Evolutionary conservation across 1,140 invertebrate genomes (phyloP).

Genomic region (Spodoptera frugiperda): DNA sequence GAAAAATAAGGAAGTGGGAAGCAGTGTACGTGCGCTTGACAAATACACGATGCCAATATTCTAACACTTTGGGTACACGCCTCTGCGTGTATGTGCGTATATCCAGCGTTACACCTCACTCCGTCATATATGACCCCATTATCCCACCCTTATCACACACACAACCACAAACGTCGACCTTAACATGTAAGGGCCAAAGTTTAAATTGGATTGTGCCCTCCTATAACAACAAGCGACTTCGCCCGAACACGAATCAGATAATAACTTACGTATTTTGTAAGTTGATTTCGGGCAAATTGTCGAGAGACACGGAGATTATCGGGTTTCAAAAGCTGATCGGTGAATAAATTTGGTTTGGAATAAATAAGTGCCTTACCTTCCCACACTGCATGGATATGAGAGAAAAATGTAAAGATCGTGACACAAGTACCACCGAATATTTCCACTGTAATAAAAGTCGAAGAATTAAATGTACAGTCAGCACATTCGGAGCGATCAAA

Average conservation of each 20-base stretch:
- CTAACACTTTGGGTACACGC: slow-evolving; percentile 67
- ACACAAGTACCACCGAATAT: slow-evolving; percentile 27
- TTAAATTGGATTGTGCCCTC: slow-evolving; percentile 48
- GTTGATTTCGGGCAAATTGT: slow-evolving; percentile 56
- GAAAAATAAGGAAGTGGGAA: slow-evolving; percentile 7
- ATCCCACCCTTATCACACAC: slow-evolving; percentile 60
- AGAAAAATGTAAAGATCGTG: slow-evolving; percentile 44
- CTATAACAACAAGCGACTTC: slow-evolving; percentile 59
- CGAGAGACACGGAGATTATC: slow-evolving; percentile 54
- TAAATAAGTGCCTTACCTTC: slow-evolving; percentile 37
- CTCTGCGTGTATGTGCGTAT: slow-evolving; percentile 63
- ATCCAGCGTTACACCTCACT: slow-evolving; percentile 70
- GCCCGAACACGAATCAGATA: slow-evolving; percentile 67
- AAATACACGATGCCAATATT: slow-evolving; percentile 68
- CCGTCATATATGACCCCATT: slow-evolving; percentile 78
- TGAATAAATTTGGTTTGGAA: slow-evolving; percentile 52
- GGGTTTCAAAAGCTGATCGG: slow-evolving; percentile 48
- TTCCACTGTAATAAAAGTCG: slow-evolving; percentile 38
- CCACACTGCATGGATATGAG: slow-evolving; percentile 26
- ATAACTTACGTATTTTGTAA: slow-evolving; percentile 68
- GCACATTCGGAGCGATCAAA: slow-evolving; percentile 16
- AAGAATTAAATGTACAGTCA: slow-evolving; percentile 38
- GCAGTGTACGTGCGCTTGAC: slow-evolving; percentile 53
- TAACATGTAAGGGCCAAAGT: slow-evolving; percentile 51
- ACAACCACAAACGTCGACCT: slow-evolving; percentile 58